Evolutionary conservation across 2,888 invertebrate genomes (phyloP).

Genomic region (Drosophila phalerata): DNA sequence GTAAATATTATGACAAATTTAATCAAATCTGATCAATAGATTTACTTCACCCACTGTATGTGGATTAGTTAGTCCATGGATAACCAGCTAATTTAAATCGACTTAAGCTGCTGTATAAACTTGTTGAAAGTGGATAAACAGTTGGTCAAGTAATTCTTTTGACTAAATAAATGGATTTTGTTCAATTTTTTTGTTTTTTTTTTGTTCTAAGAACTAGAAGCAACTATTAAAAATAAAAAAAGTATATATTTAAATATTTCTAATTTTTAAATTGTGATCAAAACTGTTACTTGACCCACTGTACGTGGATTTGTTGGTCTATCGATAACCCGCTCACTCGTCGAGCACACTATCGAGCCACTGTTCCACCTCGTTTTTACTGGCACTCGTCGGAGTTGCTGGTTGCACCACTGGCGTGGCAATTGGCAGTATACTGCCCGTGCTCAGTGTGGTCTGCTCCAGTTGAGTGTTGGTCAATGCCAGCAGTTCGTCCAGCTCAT

Average conservation of each 20-base stretch:
- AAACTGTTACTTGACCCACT: background rate
- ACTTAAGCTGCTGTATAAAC: too few species aligned
- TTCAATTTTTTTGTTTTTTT: too few species aligned
- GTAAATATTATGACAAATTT: too few species aligned
- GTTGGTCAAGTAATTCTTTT: background rate
- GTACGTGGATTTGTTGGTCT: background rate
- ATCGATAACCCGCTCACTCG: constrained; percentile 57
- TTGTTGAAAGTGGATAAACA: too few species aligned
- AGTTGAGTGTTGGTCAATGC: constrained; percentile 69
- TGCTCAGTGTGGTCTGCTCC: constrained; percentile 23
- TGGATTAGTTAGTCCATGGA: too few species aligned
- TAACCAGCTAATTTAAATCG: too few species aligned
- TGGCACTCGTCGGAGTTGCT: constrained; percentile 42
- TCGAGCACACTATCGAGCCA: constrained; percentile 85
- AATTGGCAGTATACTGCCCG: background rate
- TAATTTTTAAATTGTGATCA: background rate
- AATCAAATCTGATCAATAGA: too few species aligned
- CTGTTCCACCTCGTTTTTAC: constrained; percentile 83
- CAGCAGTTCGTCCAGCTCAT: constrained; percentile 83
- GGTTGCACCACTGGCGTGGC: constrained; percentile 35
- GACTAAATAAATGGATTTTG: background rate
- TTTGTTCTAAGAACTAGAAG: too few species aligned
- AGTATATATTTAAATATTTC: too few species aligned
- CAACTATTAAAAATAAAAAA: background rate
- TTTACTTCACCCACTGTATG: too few species aligned